A percentile compares a stretch with the other conserved stretches of the same genome.
These are phyloP conservation scores for Keiferia lycopersicella DNA, from an alignment of 2,888 invertebrate species.

Conservation along the genomic window DNA sequence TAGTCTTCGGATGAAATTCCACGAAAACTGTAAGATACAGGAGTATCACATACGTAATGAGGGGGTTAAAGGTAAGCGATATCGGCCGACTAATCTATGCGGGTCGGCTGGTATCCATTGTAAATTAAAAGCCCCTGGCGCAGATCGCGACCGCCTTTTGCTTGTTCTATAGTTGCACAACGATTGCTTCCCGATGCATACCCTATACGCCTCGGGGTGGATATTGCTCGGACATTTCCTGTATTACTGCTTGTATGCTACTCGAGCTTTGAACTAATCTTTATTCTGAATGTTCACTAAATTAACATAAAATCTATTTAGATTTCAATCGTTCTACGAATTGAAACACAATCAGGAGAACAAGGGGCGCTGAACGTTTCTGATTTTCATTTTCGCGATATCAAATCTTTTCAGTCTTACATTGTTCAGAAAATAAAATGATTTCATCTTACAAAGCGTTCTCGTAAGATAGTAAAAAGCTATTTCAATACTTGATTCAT, in stretches of 20 bases:
- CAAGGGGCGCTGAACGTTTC: slow-evolving; percentile 10
- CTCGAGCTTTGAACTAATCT: slow-evolving; percentile 55
- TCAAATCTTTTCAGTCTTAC: not conserved
- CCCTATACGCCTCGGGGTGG: slow-evolving; percentile 66
- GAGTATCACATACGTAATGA: slow-evolving; percentile 50
- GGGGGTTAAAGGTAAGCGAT: slow-evolving; percentile 64
- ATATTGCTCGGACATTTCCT: slow-evolving; percentile 73
- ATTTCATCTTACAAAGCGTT: slow-evolving; percentile 1
- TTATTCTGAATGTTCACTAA: slow-evolving; percentile 63
- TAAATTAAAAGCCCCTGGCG: slow-evolving; percentile 73
- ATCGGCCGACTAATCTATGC: slow-evolving; percentile 58
- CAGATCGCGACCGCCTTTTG: slow-evolving; percentile 71
- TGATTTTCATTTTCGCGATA: slow-evolving; percentile 18
- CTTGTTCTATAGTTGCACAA: slow-evolving; percentile 68
- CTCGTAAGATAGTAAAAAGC: not conserved
- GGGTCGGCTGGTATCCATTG: slow-evolving; percentile 65
- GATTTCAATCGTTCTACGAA: slow-evolving; percentile 54
- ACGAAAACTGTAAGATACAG: not conserved
- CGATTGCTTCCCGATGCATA: slow-evolving; percentile 71
- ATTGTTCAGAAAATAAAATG: not conserved
- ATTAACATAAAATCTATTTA: slow-evolving; percentile 71
- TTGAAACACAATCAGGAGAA: slow-evolving; percentile 46
- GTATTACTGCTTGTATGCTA: slow-evolving; percentile 66
- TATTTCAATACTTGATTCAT: slow-evolving; percentile 4
- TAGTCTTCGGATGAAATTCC: slow-evolving; percentile 40